A percentile compares a stretch with the other conserved stretches of the same genome.
phyloP scores from a whole-genome alignment of 2,113 vertebrate genomes.

The Asarcornis scutulata region DNA sequence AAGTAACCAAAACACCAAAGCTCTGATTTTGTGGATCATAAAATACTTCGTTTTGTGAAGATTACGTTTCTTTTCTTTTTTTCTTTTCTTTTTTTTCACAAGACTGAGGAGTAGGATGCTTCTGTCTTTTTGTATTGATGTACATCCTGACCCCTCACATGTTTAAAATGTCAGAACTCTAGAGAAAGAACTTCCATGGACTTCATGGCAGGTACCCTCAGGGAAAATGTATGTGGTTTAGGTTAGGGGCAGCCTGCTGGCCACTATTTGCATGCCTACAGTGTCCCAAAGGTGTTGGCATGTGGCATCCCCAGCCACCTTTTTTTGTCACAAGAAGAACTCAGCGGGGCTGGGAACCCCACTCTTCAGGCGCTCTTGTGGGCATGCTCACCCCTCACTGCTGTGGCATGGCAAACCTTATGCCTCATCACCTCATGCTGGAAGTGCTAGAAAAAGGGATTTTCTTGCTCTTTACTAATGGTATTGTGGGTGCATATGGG shows the following conservation, averaged over 20 bases:
- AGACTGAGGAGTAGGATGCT: not conserved
- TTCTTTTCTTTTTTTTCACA: not conserved
- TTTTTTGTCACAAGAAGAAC: too few relatives aligned
- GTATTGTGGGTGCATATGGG: too few relatives aligned
- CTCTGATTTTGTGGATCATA: not conserved
- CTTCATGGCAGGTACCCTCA: not conserved
- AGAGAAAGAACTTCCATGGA: not conserved
- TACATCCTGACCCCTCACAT: not conserved
- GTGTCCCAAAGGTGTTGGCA: not conserved
- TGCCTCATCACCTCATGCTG: not conserved
- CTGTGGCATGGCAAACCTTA: not conserved
- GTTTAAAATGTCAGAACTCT: not conserved
- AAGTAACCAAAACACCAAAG: not conserved
- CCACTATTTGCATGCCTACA: too few relatives aligned
- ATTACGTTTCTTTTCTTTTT: not conserved
- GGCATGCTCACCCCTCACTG: too few relatives aligned
- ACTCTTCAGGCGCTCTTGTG: too few relatives aligned
- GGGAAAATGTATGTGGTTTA: not conserved
- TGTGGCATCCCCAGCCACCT: not conserved
- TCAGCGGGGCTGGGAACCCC: too few relatives aligned
- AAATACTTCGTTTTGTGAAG: not conserved
- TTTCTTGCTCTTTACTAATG: not conserved
- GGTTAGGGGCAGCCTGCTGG: not conserved
- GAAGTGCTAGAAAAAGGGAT: not conserved
- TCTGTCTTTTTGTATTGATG: not conserved